phyloP scores from a whole-genome alignment of 2,797 vertebrate species.

The Acanthiza pusilla region DNA sequence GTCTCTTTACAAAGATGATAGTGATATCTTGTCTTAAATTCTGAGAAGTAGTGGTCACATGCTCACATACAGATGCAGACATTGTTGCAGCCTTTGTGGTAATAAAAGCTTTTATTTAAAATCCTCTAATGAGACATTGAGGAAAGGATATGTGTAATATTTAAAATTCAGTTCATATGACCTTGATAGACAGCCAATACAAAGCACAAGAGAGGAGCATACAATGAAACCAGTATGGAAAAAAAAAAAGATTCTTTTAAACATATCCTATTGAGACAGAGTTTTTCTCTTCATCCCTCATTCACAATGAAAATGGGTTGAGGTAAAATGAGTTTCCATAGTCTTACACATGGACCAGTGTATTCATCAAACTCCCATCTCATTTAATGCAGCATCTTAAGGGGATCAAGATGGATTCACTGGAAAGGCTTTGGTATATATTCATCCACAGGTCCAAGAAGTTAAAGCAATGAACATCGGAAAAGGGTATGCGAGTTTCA shows the following conservation, averaged over 20 bases:
- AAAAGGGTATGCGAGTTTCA: not conserved
- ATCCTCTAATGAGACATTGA: slow-evolving; percentile 56
- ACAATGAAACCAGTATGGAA: not conserved
- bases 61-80: slow-evolving; percentile 6
- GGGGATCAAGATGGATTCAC: not conserved
- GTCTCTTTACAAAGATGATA: slow-evolving; percentile 2
- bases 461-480: not conserved
- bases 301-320: not conserved
- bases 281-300: not conserved
- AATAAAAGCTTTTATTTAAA: slow-evolving; percentile 46
- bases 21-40: slow-evolving; percentile 1
- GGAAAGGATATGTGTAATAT: slow-evolving; percentile 48
- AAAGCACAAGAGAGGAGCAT: not conserved
- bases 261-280: not conserved
- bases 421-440: not conserved
- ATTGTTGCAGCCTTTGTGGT: not conserved
- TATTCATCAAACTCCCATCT: not conserved
- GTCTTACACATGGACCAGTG: not conserved
- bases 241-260: not conserved
- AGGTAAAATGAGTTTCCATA: not conserved
- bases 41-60: not conserved
- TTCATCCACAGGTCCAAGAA: not conserved
- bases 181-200: slow-evolving; percentile 34
- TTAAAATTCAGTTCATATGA: slow-evolving; percentile 37
- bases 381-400: not conserved